Conservation (phyloP, 53 echinoderm and acorn worm genomes). For the Paelopatides confundens region DNA sequence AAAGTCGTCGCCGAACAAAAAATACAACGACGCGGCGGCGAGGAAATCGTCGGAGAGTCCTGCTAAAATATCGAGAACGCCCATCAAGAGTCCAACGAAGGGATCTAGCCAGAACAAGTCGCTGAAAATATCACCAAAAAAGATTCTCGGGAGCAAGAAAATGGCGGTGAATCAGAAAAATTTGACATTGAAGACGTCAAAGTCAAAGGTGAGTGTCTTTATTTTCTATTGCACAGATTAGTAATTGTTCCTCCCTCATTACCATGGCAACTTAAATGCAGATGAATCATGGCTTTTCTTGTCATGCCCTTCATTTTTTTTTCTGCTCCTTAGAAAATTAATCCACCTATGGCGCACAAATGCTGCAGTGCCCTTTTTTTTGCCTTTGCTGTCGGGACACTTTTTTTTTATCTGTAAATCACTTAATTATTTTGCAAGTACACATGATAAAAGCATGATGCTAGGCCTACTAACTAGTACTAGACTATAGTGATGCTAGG, state of each 20-base stretch:
- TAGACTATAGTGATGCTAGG: too few species aligned
- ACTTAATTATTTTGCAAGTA: too few species aligned
- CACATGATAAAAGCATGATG: too few species aligned
- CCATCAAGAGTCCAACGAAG: not conserved
- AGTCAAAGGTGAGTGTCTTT: slow-evolving; percentile 31
- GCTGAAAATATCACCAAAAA: slow-evolving; percentile 21
- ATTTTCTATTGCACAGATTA: not conserved
- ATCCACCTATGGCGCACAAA: too few species aligned
- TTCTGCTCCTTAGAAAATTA: too few species aligned
- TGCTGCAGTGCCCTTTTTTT: too few species aligned
- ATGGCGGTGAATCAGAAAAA: slow-evolving; percentile 32
- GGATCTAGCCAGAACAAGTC: slow-evolving; percentile 30
- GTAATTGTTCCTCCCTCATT: not conserved
- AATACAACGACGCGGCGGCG: not conserved
- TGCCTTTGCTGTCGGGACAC: too few species aligned
- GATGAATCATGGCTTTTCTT: not conserved
- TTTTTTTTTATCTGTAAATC: too few species aligned
- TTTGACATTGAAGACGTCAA: not conserved
- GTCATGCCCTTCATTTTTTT: not conserved
- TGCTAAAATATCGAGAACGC: not conserved
- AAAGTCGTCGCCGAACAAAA: not conserved
- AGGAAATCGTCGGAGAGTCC: not conserved
- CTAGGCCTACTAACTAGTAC: too few species aligned
- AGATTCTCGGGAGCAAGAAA: slow-evolving; percentile 41
- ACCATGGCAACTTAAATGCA: too few species aligned